Percentiles rank a stretch among this genome's conserved stretches.
Evolutionary conservation across 2,113 vertebrate species (phyloP).

Genomic region (Mormoops blainvillei): DNA sequence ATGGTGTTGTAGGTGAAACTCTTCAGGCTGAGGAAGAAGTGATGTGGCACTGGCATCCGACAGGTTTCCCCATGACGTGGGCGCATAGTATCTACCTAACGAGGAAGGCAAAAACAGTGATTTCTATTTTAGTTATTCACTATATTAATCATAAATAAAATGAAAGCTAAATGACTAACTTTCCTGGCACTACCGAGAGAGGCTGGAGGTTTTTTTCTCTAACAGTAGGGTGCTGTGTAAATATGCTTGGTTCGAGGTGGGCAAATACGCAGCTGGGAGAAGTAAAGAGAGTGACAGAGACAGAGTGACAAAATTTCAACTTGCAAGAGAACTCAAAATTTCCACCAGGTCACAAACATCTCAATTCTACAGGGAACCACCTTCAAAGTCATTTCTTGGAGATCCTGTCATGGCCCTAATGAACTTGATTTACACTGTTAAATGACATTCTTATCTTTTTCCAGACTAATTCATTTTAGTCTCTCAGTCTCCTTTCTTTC

Average conservation of each 20-base stretch:
- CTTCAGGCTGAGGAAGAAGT: constrained; percentile 96
- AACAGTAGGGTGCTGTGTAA: neutral
- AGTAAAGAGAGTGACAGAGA: neutral
- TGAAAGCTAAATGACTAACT: neutral
- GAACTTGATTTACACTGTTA: neutral
- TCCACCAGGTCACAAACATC: neutral
- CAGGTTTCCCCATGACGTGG: constrained; percentile 92
- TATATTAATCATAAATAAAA: neutral
- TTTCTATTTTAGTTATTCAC: neutral
- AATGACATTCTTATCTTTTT: neutral
- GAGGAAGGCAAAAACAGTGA: neutral
- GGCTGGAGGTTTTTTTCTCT: neutral
- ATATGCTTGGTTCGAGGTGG: neutral
- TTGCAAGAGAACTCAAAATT: neutral
- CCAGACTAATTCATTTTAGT: neutral
- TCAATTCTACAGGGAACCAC: neutral
- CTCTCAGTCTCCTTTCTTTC: neutral
- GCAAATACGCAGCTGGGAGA: neutral
- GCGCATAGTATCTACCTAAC: constrained; percentile 88
- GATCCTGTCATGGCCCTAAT: neutral
- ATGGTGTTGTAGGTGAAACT: constrained; percentile 99
- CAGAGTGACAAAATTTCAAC: neutral
- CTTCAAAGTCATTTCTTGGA: neutral
- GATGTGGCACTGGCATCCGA: constrained; percentile 92
- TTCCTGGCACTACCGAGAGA: neutral